Percentiles rank a stretch among this genome's conserved stretches.
Evolutionary conservation across 2,888 invertebrate species (phyloP).

Genomic region (Laothoe populi): DNA sequence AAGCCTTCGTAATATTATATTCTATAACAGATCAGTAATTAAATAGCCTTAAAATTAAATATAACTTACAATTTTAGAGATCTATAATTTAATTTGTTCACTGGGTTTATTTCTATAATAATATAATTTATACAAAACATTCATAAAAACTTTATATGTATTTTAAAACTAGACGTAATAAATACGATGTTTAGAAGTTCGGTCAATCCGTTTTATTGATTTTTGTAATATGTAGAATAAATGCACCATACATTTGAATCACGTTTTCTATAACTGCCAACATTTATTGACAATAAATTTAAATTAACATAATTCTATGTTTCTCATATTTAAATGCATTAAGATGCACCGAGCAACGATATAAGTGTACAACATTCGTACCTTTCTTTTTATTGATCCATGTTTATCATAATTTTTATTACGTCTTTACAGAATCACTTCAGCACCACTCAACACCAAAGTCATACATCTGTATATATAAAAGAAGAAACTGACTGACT

Average conservation of each 20-base stretch:
- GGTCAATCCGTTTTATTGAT: not conserved
- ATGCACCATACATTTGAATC: slow-evolving; percentile 9
- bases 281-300: not conserved
- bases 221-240: not conserved
- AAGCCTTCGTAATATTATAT: not conserved
- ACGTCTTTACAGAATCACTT: no score
- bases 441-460: not conserved
- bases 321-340: slow-evolving; percentile 21
- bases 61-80: slow-evolving; percentile 32
- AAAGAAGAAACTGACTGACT: no score
- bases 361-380: not conserved
- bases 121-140: not conserved
- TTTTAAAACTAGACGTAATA: no score
- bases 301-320: not conserved
- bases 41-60: slow-evolving; percentile 6
- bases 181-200: not conserved
- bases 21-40: slow-evolving; percentile 8
- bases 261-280: not conserved
- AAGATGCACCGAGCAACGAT: slow-evolving; percentile 1
- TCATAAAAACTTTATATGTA: not conserved
- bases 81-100: slow-evolving; percentile 34
- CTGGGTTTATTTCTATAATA: slow-evolving; percentile 4
- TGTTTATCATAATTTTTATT: not conserved
- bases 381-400: not conserved
- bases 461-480: no score